phyloP scores from a whole-genome alignment of 2,113 vertebrate species.

The Athene cunicularia region DNA sequence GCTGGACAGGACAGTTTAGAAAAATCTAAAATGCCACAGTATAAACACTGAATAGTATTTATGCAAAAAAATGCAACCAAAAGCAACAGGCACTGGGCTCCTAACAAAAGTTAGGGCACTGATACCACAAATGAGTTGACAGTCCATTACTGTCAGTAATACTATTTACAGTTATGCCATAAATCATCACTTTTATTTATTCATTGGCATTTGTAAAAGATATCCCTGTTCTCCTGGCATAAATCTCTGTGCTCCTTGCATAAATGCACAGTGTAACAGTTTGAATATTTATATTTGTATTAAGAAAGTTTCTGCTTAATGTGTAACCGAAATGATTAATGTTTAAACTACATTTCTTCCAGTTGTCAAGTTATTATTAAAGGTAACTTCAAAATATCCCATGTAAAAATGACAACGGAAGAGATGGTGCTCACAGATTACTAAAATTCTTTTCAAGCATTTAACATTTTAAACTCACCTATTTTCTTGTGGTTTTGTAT shows the following conservation, averaged over 20 bases:
- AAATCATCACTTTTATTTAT: not conserved
- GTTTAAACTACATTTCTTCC: slow-evolving; percentile 50
- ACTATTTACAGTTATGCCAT: not conserved
- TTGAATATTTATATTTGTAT: not conserved
- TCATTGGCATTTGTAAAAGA: not conserved
- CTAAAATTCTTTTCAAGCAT: not conserved
- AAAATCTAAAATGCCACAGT: not conserved
- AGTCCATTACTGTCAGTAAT: not conserved
- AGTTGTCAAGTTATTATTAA: slow-evolving; percentile 1
- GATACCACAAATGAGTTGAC: not conserved
- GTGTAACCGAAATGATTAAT: slow-evolving; percentile 50
- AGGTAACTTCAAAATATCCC: not conserved
- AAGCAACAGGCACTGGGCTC: not conserved
- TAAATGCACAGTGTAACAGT: not conserved
- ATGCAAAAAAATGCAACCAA: not conserved
- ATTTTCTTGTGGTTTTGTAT: not conserved
- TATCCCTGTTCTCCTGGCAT: not conserved
- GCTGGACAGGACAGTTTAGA: not conserved
- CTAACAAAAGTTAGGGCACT: not conserved
- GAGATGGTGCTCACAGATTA: not conserved
- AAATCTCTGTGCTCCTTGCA: not conserved
- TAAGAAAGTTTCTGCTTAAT: slow-evolving; percentile 41
- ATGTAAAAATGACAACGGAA: not conserved
- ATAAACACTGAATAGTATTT: not conserved
- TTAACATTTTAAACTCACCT: not conserved